Percentiles rank a stretch among this genome's conserved stretches.
phyloP scores from a whole-genome alignment of 2,113 vertebrate species.

The Microcebus tavaratra region DNA sequence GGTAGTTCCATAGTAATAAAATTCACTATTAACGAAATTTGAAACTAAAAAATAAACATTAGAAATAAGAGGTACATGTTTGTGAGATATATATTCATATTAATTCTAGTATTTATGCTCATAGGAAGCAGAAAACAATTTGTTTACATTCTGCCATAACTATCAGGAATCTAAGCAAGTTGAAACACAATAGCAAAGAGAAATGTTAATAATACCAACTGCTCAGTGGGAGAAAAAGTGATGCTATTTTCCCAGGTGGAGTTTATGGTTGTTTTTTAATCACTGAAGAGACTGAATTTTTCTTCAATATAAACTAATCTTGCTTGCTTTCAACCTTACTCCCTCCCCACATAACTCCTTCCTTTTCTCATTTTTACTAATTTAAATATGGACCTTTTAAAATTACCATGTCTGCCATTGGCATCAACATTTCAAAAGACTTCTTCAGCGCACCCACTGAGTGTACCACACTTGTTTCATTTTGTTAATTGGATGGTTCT shows the following conservation, averaged over 20 bases:
- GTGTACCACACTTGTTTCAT: neutral
- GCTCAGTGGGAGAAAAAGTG: neutral
- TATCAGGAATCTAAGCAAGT: neutral
- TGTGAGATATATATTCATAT: neutral
- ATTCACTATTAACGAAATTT: neutral
- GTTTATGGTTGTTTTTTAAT: conserved; percentile 33
- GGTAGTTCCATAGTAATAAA: neutral
- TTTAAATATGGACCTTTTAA: neutral
- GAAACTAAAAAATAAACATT: conserved; percentile 12
- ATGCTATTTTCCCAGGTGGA: neutral
- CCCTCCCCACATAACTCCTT: neutral
- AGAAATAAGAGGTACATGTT: neutral
- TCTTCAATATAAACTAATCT: neutral
- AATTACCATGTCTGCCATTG: neutral
- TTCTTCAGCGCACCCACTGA: neutral
- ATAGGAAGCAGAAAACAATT: neutral
- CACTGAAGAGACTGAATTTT: neutral
- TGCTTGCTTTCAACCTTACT: neutral
- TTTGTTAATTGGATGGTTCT: conserved; percentile 28
- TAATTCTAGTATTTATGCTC: neutral
- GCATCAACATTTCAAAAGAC: conserved; percentile 3
- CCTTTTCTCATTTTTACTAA: neutral
- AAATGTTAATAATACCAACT: neutral
- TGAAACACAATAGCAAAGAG: neutral
- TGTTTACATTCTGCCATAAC: neutral